These are phyloP conservation scores for Drosophila kanapiae DNA, from an alignment of 1,140 invertebrate species.

Conservation along the genomic window DNA sequence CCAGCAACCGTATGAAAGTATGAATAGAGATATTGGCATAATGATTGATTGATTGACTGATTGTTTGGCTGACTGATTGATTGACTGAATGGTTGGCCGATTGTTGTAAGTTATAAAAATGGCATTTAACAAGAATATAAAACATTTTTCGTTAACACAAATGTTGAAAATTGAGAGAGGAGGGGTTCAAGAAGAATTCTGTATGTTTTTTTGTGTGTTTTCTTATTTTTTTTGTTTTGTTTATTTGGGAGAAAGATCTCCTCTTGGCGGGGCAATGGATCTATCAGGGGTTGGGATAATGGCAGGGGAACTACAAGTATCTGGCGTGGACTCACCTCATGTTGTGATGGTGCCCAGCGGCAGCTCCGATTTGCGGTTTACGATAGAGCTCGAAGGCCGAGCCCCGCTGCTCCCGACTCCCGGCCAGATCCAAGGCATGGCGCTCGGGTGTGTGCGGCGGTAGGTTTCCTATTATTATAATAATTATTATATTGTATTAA, in stretches of 20 bases:
- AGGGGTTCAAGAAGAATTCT: slow-evolving; percentile 28
- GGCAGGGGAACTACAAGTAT: slow-evolving; percentile 10
- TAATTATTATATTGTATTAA: not conserved
- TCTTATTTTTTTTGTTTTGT: not conserved
- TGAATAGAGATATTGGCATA: slow-evolving; percentile 65
- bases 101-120: slow-evolving; percentile 67
- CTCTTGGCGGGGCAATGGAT: slow-evolving; percentile 6
- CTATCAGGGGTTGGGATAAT: slow-evolving; percentile 5
- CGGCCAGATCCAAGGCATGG: slow-evolving; percentile 89
- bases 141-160: slow-evolving; percentile 85
- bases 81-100: slow-evolving; percentile 41
- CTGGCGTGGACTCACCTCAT: slow-evolving; percentile 87
- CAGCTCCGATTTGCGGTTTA: slow-evolving; percentile 90
- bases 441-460: slow-evolving; percentile 79
- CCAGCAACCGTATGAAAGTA: slow-evolving; percentile 79
- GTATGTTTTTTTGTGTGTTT: slow-evolving; percentile 15
- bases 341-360: slow-evolving; percentile 88
- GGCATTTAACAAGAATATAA: slow-evolving; percentile 82
- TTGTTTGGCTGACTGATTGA: slow-evolving; percentile 55
- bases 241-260: not conserved
- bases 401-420: slow-evolving; percentile 95
- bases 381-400: slow-evolving; percentile 97
- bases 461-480: slow-evolving; percentile 64
- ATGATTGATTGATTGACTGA: slow-evolving; percentile 66
- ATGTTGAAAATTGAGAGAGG: slow-evolving; percentile 54